A percentile compares a stretch with the other conserved stretches of the same genome.
phyloP scores from a whole-genome alignment of 2,888 invertebrate genomes.

The Tenthredo scrophulariae region DNA sequence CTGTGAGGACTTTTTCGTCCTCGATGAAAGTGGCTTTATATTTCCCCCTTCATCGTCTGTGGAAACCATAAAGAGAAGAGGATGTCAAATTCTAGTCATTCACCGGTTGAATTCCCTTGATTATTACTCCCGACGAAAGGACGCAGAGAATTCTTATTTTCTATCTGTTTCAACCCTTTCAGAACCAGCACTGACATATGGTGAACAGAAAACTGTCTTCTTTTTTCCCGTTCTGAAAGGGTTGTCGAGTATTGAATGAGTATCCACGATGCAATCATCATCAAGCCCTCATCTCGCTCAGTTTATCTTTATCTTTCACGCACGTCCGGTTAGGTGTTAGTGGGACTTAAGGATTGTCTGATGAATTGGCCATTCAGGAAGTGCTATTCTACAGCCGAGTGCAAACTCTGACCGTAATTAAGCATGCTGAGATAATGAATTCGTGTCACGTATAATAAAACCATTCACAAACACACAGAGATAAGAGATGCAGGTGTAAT shows the following conservation, averaged over 20 bases:
- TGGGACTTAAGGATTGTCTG: background rate
- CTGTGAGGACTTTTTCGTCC: conserved; percentile 81
- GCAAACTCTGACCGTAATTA: conserved; percentile 18
- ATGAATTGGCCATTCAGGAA: background rate
- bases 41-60: conserved; percentile 87
- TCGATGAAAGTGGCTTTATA: conserved; percentile 81
- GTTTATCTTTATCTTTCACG: background rate
- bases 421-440: background rate
- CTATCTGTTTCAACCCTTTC: background rate
- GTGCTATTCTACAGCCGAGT: background rate
- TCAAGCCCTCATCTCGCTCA: background rate
- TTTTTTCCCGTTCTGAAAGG: background rate
- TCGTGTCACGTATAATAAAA: background rate
- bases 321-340: conserved; percentile 19
- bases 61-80: conserved; percentile 56
- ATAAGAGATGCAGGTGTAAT: conserved; percentile 12
- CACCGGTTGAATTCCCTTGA: background rate
- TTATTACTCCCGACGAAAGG: background rate
- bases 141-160: background rate
- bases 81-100: background rate
- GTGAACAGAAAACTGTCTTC: background rate
- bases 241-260: background rate
- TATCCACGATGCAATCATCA: conserved; percentile 4
- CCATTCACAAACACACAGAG: conserved; percentile 43
- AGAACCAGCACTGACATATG: background rate